Evolutionary conservation across 2,797 vertebrate genomes (phyloP), one percentile per base, ranked within the genome.

Genomic region (Xerus rutilus): DNA sequence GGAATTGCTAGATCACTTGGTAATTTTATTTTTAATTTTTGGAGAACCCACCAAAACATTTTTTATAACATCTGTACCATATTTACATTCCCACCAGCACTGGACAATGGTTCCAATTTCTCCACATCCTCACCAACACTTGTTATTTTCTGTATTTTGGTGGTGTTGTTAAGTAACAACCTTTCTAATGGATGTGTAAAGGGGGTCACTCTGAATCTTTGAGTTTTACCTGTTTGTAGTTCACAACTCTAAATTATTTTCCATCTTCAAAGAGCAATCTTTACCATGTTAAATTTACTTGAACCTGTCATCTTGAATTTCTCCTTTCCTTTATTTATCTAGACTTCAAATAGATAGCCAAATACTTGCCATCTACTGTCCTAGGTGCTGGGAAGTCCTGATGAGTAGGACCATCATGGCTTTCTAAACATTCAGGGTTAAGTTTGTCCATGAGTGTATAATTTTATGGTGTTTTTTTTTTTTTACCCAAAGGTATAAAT

Each of bases 161-260:
- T 49, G 74, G 72, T 62, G 23, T 81, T 81, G 15, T 90, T 74
- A 32, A 47, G 20, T 67, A 54, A 32, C 57, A 86, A 65, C 45
- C 10, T 23, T 67, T 21, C 25, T 45, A 45, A 30, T 43, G 20
- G 14, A 20, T 7, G 1, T 39, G 74, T 39, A 39, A 87, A 43
- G 0, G 39, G 14, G 47, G 17, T 91, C 43, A 39, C 52, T 82
- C 52, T 52, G 72, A 74, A 57, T 69, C 54, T 84, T 87, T n/a
- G 47, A 49, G 30, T 83, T 86, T 90, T 83, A 49, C 21, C 47
- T 43, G 9, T 62, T 91, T 43, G 1, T 54, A n/a, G 74, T 87
- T 57, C 54, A 45, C 43, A 35, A 65, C 49, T 92, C 88, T 91
- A 67, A 86, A n/a, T 89, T 89, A 49, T 52, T 92, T 88, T 85